A percentile compares a stretch with the other conserved stretches of the same genome.
Evolutionary conservation across 1,140 invertebrate genomes (phyloP).

Genomic region (Trachelipus rathkii): DNA sequence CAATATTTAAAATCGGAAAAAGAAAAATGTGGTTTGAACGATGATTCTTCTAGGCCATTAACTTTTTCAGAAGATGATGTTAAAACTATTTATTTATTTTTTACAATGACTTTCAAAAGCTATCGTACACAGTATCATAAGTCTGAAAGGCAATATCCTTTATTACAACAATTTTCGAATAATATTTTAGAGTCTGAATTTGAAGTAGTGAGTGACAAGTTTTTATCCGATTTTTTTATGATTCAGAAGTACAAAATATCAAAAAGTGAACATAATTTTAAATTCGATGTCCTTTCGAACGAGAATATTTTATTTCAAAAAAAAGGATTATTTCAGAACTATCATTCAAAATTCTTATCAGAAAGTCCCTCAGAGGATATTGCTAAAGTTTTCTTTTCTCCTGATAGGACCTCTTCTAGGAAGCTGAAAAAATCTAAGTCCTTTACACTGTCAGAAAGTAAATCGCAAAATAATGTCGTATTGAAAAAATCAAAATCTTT

Average conservation of each 20-base stretch:
- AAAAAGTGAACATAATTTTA: neutral
- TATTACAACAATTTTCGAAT: neutral
- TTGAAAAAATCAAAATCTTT: too few relatives aligned
- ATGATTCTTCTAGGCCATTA: neutral
- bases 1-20: neutral
- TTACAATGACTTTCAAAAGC: neutral
- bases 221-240: too few relatives aligned
- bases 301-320: neutral
- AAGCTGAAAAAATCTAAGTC: too few relatives aligned
- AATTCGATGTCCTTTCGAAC: neutral
- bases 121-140: neutral
- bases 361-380: too few relatives aligned
- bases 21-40: neutral
- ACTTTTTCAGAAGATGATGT: neutral
- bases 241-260: too few relatives aligned
- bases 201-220: neutral
- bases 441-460: too few relatives aligned
- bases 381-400: too few relatives aligned
- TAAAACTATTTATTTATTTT: neutral
- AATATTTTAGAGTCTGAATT: neutral
- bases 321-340: neutral
- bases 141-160: neutral
- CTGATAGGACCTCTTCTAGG: too few relatives aligned
- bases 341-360: too few relatives aligned
- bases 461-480: too few relatives aligned